Percentiles rank a stretch among this genome's conserved stretches.
Conservation (phyloP, 2,113 vertebrate genomes). For the Phyllostomus hastatus region DNA sequence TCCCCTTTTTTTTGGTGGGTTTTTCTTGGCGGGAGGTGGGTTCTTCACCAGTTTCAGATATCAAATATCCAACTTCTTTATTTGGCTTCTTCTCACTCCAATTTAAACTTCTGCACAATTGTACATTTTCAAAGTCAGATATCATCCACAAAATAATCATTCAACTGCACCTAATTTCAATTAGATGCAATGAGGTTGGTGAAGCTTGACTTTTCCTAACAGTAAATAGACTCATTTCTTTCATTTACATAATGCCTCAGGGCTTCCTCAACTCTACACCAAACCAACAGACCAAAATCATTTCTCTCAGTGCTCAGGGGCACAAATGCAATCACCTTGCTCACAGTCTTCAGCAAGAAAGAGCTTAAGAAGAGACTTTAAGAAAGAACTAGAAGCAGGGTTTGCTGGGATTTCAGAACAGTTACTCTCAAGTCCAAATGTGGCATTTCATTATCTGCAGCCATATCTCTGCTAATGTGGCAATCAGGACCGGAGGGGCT, state of each 20-base stretch:
- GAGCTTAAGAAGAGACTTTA: not conserved
- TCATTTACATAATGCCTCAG: slow-evolving; percentile 16
- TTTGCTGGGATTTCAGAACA: not conserved
- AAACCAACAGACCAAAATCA: not conserved
- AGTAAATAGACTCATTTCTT: not conserved
- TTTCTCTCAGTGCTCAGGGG: not conserved
- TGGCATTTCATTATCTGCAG: not conserved
- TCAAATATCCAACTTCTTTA: not conserved
- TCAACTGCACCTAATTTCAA: slow-evolving; percentile 13
- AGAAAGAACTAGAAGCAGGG: not conserved
- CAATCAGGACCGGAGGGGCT: not conserved
- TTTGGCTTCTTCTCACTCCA: not conserved
- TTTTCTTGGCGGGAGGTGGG: too few species aligned
- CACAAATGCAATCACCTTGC: not conserved
- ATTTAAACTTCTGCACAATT: not conserved
- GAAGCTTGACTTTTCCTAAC: not conserved
- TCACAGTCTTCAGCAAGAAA: not conserved
- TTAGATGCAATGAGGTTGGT: not conserved
- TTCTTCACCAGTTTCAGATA: not conserved
- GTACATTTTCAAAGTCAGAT: not conserved
- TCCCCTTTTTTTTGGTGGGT: not conserved
- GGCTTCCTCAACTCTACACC: not conserved
- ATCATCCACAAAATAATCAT: not conserved
- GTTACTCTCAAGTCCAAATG: not conserved
- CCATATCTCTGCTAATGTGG: not conserved